These are phyloP conservation scores for Ferdinandea cuprea DNA, from an alignment of 2,888 invertebrate genomes.

Conservation along the genomic window DNA sequence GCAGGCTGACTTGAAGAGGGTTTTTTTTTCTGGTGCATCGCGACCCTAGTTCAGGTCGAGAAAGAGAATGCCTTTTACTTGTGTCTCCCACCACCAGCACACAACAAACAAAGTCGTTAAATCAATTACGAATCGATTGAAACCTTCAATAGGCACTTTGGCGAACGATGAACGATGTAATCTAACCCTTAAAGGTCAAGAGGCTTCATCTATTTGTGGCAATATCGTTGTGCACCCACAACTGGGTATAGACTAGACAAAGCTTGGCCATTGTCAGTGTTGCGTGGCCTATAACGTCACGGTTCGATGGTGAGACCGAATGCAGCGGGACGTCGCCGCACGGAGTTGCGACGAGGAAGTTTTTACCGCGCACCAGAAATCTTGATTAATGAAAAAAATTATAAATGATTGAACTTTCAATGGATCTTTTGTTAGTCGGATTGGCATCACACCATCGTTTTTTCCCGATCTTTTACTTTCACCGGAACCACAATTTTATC, in stretches of 20 bases:
- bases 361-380: constrained; percentile 35
- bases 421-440: constrained; percentile 61
- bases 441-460: constrained; percentile 13
- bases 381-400: constrained; percentile 73
- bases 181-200: constrained; percentile 72
- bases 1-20: constrained; percentile 19
- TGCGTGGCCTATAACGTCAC: constrained; percentile 55
- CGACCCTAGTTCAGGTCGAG: constrained; percentile 39
- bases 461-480: constrained; percentile 45
- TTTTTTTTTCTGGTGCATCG: constrained; percentile 18
- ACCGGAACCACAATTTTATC: constrained; percentile 36
- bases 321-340: constrained; percentile 14
- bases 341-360: constrained; percentile 25
- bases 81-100: background rate
- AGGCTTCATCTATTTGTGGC: constrained; percentile 40
- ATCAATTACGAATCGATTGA: constrained; percentile 66
- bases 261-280: constrained; percentile 42
- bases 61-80: constrained; percentile 39
- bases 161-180: constrained; percentile 57
- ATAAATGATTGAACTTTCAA: constrained; percentile 65
- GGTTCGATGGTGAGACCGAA: constrained; percentile 11
- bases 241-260: background rate
- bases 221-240: background rate
- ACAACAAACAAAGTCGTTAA: constrained; percentile 44
- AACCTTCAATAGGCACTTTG: constrained; percentile 42